Evolutionary conservation across 1,140 invertebrate genomes (phyloP), one percentile per base, ranked within the genome.

Genomic region (Hormaphis cornu): DNA sequence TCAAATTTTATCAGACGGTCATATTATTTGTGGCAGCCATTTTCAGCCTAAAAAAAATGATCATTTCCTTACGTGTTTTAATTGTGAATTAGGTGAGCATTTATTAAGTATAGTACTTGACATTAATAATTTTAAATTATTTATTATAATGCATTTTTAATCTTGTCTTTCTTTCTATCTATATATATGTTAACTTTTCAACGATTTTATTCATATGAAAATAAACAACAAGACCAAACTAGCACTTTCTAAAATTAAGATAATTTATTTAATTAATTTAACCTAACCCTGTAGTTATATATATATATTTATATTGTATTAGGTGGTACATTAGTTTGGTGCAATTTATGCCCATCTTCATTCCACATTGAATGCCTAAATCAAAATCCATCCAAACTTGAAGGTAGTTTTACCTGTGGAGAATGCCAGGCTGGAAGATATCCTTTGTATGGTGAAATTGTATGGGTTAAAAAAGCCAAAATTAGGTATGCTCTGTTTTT

Each of bases 41-140:
- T 87, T 86, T 75, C 71, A 79, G 54, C 76, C 78, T 35, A 71
- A 76, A 8, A 79, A 78, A 22, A 70, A 72, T 0, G 72, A 76
- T 71, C 84, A 86, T 70, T 81, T 93, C 9, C 95, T 96, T 78
- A 89, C 93, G 93, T 97, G 95, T 75, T 95, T 95, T 75, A 84
- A 93, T 12, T 97, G 93, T 77, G 89, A 90, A 1, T 80, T 86
- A 75, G 82, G 83, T 81, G 66, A 72, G 74, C 71, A 42, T 70
- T 28, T 33, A 16, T 24, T 35, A 46, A 69, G 30, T 46, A 14
- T 63, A 53, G 3, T 28, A 16, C 8, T 26, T 6, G 5, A 10
- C 14, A 40, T 14, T 12, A 28, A 26, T 44, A n/a, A n/a, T n/a
- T n/a, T n/a, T n/a, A n/a, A n/a, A 63, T 33, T 16, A n/a, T n/a